phyloP scores from a whole-genome alignment of 2,797 vertebrate species.

The Nyctibius grandis region DNA sequence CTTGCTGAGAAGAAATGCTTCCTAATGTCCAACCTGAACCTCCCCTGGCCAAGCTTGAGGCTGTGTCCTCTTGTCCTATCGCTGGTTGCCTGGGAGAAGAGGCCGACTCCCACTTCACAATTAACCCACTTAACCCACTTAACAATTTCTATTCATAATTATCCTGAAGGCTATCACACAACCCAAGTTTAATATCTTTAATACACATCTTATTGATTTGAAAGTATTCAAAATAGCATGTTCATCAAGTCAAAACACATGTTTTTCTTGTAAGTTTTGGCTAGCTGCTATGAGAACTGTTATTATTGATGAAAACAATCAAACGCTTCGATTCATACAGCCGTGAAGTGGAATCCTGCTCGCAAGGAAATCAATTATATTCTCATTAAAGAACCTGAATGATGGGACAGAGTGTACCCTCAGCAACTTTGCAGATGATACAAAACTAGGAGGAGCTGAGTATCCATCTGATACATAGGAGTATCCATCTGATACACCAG shows the following conservation, averaged over 20 bases:
- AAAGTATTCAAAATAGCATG: neutral
- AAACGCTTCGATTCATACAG: neutral
- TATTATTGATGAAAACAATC: neutral
- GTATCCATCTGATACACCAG: neutral
- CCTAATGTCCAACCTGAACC: too few relatives aligned
- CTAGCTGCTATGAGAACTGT: neutral
- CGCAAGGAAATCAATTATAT: neutral
- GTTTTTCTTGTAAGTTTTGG: neutral
- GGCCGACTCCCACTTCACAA: too few relatives aligned
- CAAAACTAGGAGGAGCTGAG: neutral
- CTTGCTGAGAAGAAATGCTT: too few relatives aligned
- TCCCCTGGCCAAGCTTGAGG: too few relatives aligned
- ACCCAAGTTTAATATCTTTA: neutral
- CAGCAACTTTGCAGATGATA: neutral
- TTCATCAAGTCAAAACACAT: neutral
- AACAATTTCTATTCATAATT: neutral
- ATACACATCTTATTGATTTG: neutral
- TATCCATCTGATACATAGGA: too few relatives aligned
- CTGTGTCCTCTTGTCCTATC: too few relatives aligned
- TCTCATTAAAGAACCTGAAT: neutral
- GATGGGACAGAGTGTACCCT: neutral
- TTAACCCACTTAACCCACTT: too few relatives aligned
- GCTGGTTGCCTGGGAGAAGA: too few relatives aligned
- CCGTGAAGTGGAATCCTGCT: neutral
- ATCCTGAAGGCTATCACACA: neutral